phyloP scores from a whole-genome alignment of 1,140 invertebrate species.

The Psix sp. region DNA sequence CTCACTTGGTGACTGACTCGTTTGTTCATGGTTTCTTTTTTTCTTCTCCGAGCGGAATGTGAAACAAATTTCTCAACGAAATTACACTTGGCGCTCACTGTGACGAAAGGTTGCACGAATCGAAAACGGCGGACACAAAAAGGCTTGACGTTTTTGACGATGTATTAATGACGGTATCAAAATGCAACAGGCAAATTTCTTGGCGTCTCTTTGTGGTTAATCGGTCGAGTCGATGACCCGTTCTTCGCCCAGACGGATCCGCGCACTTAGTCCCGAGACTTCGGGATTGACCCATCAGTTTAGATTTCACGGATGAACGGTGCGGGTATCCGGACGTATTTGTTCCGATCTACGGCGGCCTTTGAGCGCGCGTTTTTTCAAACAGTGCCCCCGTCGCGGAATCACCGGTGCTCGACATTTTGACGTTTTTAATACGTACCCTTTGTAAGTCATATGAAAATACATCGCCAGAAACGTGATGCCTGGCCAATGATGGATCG shows the following conservation, averaged over 20 bases:
- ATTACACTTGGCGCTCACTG: conserved; percentile 21
- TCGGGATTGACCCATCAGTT: conserved; percentile 57
- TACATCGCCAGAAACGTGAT: conserved; percentile 11
- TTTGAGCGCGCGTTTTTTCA: conserved; percentile 35
- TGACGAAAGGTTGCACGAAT: conserved; percentile 53
- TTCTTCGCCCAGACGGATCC: conserved; percentile 10
- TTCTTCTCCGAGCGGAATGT: conserved; percentile 8
- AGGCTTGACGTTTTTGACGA: conserved; percentile 38
- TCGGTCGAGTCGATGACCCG: conserved; percentile 35
- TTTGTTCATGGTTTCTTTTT: neutral
- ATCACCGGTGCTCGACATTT: conserved; percentile 43
- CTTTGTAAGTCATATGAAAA: conserved; percentile 45
- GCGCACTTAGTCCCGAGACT: conserved; percentile 37
- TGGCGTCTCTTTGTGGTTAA: conserved; percentile 41
- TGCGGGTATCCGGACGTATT: conserved; percentile 52
- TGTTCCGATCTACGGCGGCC: conserved; percentile 30
- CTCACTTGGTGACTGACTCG: neutral
- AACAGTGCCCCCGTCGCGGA: conserved; percentile 26
- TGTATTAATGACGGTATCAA: conserved; percentile 56
- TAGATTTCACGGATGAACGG: conserved; percentile 59
- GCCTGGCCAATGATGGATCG: conserved; percentile 37
- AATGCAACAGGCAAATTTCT: conserved; percentile 48
- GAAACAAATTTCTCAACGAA: conserved; percentile 31
- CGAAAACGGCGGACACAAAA: conserved; percentile 20
- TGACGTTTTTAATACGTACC: conserved; percentile 39